Evolutionary conservation across 2,113 vertebrate species (phyloP).

Genomic region (Tragelaphus scriptus): DNA sequence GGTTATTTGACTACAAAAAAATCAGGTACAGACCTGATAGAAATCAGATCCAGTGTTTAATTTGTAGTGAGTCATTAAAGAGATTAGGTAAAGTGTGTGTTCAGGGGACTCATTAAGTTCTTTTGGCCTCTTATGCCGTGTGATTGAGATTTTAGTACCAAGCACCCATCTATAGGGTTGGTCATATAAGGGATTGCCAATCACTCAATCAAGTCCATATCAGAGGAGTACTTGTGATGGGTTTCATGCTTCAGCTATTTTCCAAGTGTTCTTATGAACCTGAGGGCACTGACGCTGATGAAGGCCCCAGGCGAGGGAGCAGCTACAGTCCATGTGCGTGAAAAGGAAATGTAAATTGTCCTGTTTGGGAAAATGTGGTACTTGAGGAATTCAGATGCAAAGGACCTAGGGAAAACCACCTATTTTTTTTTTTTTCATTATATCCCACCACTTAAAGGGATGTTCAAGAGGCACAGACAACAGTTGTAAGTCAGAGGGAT

Average conservation of each 20-base stretch:
- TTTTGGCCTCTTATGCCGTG: background rate
- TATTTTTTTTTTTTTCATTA: background rate
- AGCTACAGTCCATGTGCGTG: constrained; percentile 9
- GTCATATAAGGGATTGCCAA: background rate
- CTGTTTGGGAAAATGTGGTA: constrained; percentile 38
- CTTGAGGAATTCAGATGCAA: constrained; percentile 17
- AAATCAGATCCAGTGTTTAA: constrained; percentile 17
- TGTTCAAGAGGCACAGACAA: background rate
- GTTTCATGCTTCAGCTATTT: constrained; percentile 24
- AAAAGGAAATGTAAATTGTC: background rate
- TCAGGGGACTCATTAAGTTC: background rate
- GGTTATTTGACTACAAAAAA: background rate
- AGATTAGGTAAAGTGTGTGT: background rate
- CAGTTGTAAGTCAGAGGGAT: background rate
- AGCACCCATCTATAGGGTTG: background rate
- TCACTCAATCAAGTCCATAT: background rate
- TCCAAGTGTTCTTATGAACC: background rate
- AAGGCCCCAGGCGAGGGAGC: constrained; percentile 49
- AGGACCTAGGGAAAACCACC: background rate
- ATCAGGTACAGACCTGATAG: background rate
- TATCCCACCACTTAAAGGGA: background rate
- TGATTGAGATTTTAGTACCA: constrained; percentile 20
- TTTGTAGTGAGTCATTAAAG: constrained; percentile 18
- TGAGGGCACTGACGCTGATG: background rate
- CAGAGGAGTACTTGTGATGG: background rate